These are phyloP conservation scores for Iphiclides podalirius DNA, from an alignment of 2,888 invertebrate species.

Conservation along the genomic window DNA sequence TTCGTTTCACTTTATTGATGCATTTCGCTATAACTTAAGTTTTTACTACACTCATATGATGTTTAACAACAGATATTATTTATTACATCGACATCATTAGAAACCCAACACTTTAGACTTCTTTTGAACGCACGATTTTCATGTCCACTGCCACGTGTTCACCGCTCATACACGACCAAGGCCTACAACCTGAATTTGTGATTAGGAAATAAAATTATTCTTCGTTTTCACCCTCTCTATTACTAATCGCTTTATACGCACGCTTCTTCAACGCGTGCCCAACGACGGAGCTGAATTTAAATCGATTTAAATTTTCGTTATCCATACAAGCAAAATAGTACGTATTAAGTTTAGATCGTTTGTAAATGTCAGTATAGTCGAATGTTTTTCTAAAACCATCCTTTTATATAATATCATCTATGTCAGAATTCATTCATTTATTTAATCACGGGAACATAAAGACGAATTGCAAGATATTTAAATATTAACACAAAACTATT, in stretches of 20 bases:
- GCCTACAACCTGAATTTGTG: slow-evolving; percentile 66
- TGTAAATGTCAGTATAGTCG: too few relatives aligned
- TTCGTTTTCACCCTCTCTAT: slow-evolving; percentile 68
- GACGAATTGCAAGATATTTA: too few relatives aligned
- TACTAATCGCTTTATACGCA: slow-evolving; percentile 65
- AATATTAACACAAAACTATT: too few relatives aligned
- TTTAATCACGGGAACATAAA: too few relatives aligned
- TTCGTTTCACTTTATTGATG: too few relatives aligned
- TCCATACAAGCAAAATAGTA: slow-evolving; percentile 51
- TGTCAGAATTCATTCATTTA: too few relatives aligned
- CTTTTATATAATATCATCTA: too few relatives aligned
- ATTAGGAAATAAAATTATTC: slow-evolving; percentile 68
- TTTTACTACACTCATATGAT: too few relatives aligned
- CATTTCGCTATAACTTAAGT: too few relatives aligned
- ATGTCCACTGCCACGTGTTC: slow-evolving; percentile 75
- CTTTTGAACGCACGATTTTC: slow-evolving; percentile 69
- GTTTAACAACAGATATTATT: too few relatives aligned
- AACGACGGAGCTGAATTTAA: slow-evolving; percentile 55
- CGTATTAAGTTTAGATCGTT: too few relatives aligned
- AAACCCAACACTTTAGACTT: slow-evolving; percentile 42
- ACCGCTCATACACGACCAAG: slow-evolving; percentile 65
- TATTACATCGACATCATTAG: slow-evolving; percentile 28
- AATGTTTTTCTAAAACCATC: too few relatives aligned
- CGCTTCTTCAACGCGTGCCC: slow-evolving; percentile 65
- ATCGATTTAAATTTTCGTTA: slow-evolving; percentile 50